Evolutionary conservation across 2,113 vertebrate genomes (phyloP), one percentile per base, ranked within the genome.

Genomic region (Dipodomys stephensi): DNA sequence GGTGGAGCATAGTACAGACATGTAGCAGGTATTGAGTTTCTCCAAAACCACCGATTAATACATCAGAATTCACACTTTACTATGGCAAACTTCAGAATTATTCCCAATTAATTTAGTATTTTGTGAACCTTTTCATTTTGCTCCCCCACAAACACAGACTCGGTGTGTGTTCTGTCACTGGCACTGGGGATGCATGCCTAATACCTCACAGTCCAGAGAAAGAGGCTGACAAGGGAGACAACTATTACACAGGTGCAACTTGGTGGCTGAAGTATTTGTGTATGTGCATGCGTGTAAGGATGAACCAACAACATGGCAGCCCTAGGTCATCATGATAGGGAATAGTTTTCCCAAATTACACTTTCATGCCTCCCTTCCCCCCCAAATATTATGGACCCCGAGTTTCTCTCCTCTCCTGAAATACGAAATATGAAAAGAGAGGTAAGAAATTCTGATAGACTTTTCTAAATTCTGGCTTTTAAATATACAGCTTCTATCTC

Each of bases 401-500:
- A 95, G 69, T 4, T 53, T n/a, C 20, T 83, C 78, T 77, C n/a
- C 27, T 64, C 77, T 28, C 64, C 3, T 76, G 18, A 62, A 39
- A 49, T 94, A 72, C 57, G 18, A 27, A 28, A 9, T 44, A 15
- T 22, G 30, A 20, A 30, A 53, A 83, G 32, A 79, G 5, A 46
- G 49, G 4, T 62, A 32, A 46, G 91, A 32, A 64, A 69, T 18
- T 7, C 4, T 35, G 9, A 76, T 11, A 39, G 12, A 11, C 79
- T 93, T 72, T 77, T 23, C 64, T 76, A 74, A 90, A 88, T 46
- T 9, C 46, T 77, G 53, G 92, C 80, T 78, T 77, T 53, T 67
- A 89, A 81, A 72, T 3, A 10, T 15, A n/a, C 18, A 60, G n/a
- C 32, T 69, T 65, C 44, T 18, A 69, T 39, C 10, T 71, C 65